These are phyloP conservation scores for Cervus canadensis DNA, from an alignment of 2,113 vertebrate genomes.

Conservation along the genomic window DNA sequence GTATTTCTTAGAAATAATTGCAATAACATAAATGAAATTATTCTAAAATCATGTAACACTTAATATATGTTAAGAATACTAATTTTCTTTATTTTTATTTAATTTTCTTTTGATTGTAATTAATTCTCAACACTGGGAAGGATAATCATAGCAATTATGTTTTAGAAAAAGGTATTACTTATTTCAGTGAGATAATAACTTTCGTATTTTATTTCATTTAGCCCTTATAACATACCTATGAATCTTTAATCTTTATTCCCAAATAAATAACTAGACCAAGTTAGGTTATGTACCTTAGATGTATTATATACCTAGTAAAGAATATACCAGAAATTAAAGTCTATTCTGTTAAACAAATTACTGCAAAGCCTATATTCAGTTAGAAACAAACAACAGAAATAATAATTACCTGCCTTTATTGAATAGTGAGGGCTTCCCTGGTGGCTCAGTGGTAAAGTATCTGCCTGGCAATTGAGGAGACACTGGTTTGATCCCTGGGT, in stretches of 20 bases:
- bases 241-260: background rate
- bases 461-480: background rate
- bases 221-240: background rate
- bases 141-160: background rate
- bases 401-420: background rate
- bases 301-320: background rate
- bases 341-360: background rate
- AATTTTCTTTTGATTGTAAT: background rate
- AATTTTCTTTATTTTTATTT: background rate
- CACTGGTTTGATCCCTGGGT: background rate
- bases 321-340: background rate
- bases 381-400: background rate
- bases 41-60: background rate
- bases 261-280: background rate
- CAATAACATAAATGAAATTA: background rate
- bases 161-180: background rate
- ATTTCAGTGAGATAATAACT: background rate
- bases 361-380: background rate
- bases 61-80: background rate
- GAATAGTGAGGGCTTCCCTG: rapidly evolving
- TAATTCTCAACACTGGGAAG: background rate
- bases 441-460: background rate
- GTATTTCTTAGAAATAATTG: background rate
- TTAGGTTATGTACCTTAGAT: background rate
- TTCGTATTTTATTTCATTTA: background rate